These are phyloP conservation scores for Gephyroberyx darwinii DNA, from an alignment of 2,797 vertebrate species.

Conservation along the genomic window DNA sequence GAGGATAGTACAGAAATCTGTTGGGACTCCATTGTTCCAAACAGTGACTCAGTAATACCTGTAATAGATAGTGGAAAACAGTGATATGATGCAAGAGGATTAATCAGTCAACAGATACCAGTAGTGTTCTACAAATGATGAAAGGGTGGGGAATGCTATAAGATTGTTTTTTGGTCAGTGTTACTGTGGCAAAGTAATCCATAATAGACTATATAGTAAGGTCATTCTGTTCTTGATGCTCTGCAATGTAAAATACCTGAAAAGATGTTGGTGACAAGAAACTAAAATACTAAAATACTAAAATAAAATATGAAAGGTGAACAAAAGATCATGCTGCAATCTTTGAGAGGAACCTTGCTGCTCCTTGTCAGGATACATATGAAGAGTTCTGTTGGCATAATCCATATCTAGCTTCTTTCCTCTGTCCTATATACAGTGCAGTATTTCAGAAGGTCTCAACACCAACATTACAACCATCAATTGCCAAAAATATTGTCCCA, in stretches of 20 bases:
- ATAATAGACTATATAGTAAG: neutral
- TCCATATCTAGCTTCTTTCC: neutral
- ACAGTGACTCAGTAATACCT: conserved; percentile 51
- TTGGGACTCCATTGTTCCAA: conserved; percentile 83
- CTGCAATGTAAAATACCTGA: neutral
- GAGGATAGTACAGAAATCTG: conserved; percentile 89
- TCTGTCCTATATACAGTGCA: neutral
- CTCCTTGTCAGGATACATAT: neutral
- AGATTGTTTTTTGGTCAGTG: neutral
- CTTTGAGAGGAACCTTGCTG: neutral
- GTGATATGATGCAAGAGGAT: conserved; percentile 19
- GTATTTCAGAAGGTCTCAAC: too few relatives aligned
- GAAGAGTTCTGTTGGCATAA: too few relatives aligned
- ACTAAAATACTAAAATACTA: too few relatives aligned
- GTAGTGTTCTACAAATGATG: neutral
- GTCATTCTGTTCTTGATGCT: too few relatives aligned
- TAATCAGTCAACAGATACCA: conserved; percentile 5
- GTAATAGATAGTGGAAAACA: conserved; percentile 41
- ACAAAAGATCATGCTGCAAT: neutral
- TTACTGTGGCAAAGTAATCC: neutral
- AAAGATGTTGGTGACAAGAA: neutral
- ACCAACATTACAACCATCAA: too few relatives aligned
- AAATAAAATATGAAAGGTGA: neutral
- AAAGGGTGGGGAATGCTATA: neutral
- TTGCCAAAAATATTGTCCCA: neutral